Conservation (phyloP, 2,113 vertebrate genomes). For the Pteropus alecto region DNA sequence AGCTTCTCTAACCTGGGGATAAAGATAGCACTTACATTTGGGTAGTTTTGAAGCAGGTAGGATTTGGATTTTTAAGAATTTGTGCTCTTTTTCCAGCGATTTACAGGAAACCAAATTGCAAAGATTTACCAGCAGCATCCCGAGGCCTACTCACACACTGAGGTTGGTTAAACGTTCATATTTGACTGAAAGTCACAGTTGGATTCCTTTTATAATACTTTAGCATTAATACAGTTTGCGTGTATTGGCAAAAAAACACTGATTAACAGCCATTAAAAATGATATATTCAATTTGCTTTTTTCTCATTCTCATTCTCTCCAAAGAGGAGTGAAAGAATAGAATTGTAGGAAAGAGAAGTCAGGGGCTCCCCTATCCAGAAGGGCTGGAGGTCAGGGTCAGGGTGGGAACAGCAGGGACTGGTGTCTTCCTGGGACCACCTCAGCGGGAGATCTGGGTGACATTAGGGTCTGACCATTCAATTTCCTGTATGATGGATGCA, state of each 20-base stretch:
- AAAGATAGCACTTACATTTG: neutral
- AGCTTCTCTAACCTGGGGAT: neutral
- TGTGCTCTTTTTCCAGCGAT: conserved; percentile 88
- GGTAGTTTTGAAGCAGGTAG: conserved; percentile 3
- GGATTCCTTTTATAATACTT: conserved; percentile 25
- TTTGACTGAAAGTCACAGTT: conserved; percentile 31
- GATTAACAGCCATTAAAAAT: neutral
- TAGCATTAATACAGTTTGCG: neutral
- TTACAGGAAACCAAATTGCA: conserved; percentile 97
- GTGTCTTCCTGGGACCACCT: neutral
- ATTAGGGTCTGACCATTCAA: neutral
- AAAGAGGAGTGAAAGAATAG: neutral
- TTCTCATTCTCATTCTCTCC: neutral
- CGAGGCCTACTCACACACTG: conserved; percentile 85
- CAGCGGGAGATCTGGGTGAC: neutral
- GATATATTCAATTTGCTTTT: neutral
- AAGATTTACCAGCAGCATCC: conserved; percentile 89
- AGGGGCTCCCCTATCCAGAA: neutral
- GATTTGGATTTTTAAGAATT: conserved; percentile 76
- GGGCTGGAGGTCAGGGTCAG: neutral
- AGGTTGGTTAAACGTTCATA: conserved; percentile 84
- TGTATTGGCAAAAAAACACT: neutral
- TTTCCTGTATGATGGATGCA: neutral
- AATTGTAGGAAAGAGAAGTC: neutral
- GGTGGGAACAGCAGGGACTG: neutral